Evolutionary conservation across 2,113 vertebrate genomes (phyloP).

Genomic region (Noturus placidus): DNA sequence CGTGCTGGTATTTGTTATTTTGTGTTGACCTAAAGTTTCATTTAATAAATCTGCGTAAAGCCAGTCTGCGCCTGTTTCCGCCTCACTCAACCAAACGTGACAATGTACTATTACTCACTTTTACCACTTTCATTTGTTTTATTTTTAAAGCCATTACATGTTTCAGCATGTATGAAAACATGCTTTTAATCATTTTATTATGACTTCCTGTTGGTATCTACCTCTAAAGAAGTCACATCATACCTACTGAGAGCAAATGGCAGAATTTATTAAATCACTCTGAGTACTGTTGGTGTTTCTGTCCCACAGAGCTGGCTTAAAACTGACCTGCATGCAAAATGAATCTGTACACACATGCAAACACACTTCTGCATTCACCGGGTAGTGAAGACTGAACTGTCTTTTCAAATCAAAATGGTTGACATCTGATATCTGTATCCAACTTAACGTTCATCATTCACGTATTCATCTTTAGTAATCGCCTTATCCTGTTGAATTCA

Average conservation of each 20-base stretch:
- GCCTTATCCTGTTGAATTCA: not conserved
- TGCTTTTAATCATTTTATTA: not conserved
- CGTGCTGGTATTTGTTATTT: too few relatives aligned
- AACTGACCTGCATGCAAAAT: slow-evolving; percentile 37
- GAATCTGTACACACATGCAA: slow-evolving; percentile 18
- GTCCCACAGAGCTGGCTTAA: slow-evolving; percentile 12
- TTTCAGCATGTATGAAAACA: not conserved
- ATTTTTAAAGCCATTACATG: not conserved
- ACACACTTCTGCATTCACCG: not conserved
- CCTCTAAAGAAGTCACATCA: slow-evolving; percentile 17
- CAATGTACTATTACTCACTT: not conserved
- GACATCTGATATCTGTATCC: not conserved
- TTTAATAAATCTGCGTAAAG: too few relatives aligned
- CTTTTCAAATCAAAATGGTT: not conserved
- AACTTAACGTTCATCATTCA: not conserved
- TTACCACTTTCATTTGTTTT: not conserved
- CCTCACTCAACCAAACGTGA: too few relatives aligned
- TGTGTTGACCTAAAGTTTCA: too few relatives aligned
- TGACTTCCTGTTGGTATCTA: slow-evolving; percentile 19
- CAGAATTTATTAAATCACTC: slow-evolving; percentile 26
- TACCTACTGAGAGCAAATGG: slow-evolving; percentile 20
- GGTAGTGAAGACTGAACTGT: not conserved
- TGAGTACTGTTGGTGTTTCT: slow-evolving; percentile 22
- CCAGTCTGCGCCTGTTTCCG: too few relatives aligned
- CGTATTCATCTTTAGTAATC: not conserved